Conservation (phyloP, 2,113 vertebrate genomes). For the Panthera uncia region DNA sequence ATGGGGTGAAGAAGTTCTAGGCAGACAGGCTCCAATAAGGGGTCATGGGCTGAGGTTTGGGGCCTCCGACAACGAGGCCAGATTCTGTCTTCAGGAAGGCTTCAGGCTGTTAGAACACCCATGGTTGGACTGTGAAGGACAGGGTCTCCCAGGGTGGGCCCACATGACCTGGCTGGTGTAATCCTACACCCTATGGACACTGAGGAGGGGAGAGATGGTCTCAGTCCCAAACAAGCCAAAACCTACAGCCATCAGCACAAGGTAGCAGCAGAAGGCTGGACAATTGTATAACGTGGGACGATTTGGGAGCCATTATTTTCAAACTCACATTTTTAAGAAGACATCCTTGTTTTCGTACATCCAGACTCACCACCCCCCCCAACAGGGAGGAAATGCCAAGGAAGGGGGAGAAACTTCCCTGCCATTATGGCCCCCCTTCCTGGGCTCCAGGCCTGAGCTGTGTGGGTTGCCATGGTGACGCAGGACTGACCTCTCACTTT, state of each 20-base stretch:
- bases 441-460: conserved; percentile 79
- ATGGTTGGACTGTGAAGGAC: neutral
- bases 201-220: neutral
- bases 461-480: conserved; percentile 87
- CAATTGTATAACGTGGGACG: neutral
- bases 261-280: too few species aligned
- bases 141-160: neutral
- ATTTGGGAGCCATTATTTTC: neutral
- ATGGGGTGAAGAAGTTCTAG: neutral
- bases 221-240: neutral
- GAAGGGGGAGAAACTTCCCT: conserved; percentile 78
- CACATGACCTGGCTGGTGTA: accelerated
- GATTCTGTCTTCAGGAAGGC: neutral
- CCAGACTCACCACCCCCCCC: neutral
- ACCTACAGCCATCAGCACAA: accelerated
- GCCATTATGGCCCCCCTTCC: conserved; percentile 83
- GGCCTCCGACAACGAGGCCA: too few species aligned
- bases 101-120: neutral
- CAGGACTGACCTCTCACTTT: conserved; percentile 88
- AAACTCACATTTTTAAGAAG: neutral
- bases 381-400: conserved; percentile 45
- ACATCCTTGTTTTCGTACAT: neutral
- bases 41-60: accelerated
- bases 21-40: neutral
- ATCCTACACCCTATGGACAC: neutral